Evolutionary conservation across 2,888 invertebrate genomes (phyloP).

Genomic region (Blastobasis lacticolella): DNA sequence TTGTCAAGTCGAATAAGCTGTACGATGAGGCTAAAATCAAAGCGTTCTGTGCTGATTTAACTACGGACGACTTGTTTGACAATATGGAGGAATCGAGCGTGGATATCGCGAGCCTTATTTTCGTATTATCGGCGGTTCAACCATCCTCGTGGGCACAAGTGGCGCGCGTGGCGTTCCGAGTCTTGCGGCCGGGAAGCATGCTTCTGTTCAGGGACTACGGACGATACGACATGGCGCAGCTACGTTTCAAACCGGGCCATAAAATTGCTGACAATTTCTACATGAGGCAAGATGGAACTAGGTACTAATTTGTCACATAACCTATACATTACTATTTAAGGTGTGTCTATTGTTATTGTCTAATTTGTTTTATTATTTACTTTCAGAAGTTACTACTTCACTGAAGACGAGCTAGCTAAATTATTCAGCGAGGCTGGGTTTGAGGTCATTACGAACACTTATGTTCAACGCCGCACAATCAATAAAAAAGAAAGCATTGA

Average conservation of each 20-base stretch:
- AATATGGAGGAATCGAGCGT: constrained; percentile 67
- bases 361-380: not conserved
- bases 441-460: constrained; percentile 78
- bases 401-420: constrained; percentile 78
- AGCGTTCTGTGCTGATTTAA: constrained; percentile 91
- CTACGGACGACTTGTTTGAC: constrained; percentile 78
- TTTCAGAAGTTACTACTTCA: constrained; percentile 86
- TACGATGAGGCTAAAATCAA: constrained; percentile 79
- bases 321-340: not conserved
- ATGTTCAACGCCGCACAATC: constrained; percentile 90
- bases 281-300: constrained; percentile 96
- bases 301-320: constrained; percentile 58
- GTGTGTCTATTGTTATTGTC: too few species aligned
- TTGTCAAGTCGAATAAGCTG: constrained; percentile 81
- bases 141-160: constrained; percentile 85
- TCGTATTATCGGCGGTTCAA: constrained; percentile 95
- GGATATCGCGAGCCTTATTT: constrained; percentile 92
- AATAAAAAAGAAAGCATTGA: constrained; percentile 94
- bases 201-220: constrained; percentile 95
- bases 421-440: constrained; percentile 83
- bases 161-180: constrained; percentile 76
- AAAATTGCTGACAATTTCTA: constrained; percentile 95
- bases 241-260: constrained; percentile 93
- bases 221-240: constrained; percentile 95
- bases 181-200: constrained; percentile 83